Conservation (phyloP, 2,888 invertebrate species). For the Temnothorax unifasciatus region DNA sequence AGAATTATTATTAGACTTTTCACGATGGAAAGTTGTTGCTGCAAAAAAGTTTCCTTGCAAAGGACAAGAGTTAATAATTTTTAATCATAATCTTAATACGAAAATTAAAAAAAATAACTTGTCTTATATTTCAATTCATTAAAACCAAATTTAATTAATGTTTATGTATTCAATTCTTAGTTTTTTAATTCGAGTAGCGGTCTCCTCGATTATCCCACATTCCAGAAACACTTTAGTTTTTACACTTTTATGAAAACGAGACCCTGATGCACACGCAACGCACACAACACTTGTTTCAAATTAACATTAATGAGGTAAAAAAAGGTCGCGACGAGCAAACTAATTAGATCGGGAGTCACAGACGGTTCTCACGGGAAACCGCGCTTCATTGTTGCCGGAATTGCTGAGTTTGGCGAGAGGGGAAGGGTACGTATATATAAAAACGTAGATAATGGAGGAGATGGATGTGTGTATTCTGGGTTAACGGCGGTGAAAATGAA, state of each 20-base stretch:
- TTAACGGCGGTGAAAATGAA: conserved; percentile 72
- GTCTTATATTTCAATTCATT: neutral
- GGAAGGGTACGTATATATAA: conserved; percentile 35
- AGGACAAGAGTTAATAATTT: neutral
- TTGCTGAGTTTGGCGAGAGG: conserved; percentile 36
- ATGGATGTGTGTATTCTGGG: conserved; percentile 71
- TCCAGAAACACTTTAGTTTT: conserved; percentile 2
- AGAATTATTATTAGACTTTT: neutral
- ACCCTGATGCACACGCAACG: neutral
- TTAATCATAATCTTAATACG: neutral
- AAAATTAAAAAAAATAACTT: neutral
- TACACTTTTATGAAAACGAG: neutral
- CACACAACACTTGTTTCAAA: conserved; percentile 10
- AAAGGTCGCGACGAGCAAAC: conserved; percentile 27
- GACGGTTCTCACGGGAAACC: conserved; percentile 60
- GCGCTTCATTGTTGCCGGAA: conserved; percentile 59
- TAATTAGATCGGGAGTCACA: conserved; percentile 62
- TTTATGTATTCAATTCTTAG: neutral
- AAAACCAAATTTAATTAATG: conserved; percentile 15
- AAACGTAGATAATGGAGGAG: conserved; percentile 60
- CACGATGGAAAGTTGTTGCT: no score
- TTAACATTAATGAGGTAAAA: conserved; percentile 51
- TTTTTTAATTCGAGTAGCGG: neutral
- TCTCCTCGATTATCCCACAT: neutral
- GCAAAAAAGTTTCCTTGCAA: neutral